These are phyloP conservation scores for Percopsis transmontana DNA, from an alignment of 2,113 vertebrate species.

Conservation along the genomic window DNA sequence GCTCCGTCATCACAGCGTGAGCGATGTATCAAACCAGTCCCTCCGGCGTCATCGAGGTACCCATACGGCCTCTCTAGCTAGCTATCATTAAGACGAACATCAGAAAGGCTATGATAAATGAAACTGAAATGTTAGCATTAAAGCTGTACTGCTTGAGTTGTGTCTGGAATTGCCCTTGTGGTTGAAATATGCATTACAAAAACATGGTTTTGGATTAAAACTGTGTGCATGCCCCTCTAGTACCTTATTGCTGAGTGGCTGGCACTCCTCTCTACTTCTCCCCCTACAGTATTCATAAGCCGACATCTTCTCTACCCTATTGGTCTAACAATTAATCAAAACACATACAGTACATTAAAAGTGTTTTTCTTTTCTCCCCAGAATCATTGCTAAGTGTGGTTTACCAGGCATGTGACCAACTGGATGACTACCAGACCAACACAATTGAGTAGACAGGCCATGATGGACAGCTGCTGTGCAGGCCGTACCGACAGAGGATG, in stretches of 20 bases:
- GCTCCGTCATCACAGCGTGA: constrained; percentile 9
- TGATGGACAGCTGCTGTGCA: constrained; percentile 15
- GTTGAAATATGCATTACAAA: no score
- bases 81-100: constrained; percentile 1
- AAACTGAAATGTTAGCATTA: no score
- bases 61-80: constrained; percentile 7
- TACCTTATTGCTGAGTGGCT: no score
- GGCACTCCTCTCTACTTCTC: no score
- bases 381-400: not conserved
- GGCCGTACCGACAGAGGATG: constrained; percentile 4
- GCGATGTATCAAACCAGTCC: constrained; percentile 2
- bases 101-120: not conserved
- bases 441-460: not conserved
- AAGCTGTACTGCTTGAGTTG: no score
- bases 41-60: not conserved
- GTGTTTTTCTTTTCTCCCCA: not conserved
- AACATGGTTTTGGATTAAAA: no score
- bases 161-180: no score
- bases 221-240: no score
- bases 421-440: not conserved
- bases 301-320: no score
- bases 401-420: not conserved
- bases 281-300: no score
- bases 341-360: no score
- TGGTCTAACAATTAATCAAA: no score